Evolutionary conservation across 1,140 invertebrate species (phyloP).

Genomic region (Lepidotrigona ventralis): DNA sequence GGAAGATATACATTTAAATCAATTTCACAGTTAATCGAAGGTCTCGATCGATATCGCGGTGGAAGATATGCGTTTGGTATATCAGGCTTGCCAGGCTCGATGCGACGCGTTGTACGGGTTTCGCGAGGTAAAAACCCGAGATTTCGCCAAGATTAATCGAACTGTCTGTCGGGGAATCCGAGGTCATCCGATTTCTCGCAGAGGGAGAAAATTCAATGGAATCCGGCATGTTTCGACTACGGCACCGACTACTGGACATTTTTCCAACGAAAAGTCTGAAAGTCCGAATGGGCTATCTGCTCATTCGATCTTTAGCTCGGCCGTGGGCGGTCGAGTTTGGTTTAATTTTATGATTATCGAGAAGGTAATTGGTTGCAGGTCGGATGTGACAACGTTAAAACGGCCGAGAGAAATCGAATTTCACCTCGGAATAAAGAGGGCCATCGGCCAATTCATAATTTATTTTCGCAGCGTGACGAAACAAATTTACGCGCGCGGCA

Average conservation of each 20-base stretch:
- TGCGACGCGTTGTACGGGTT: background rate
- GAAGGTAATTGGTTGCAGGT: slow-evolving; percentile 32
- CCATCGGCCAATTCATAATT: slow-evolving; percentile 46
- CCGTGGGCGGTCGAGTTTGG: slow-evolving; percentile 26
- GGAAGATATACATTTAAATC: slow-evolving; percentile 29
- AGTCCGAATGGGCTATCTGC: slow-evolving; percentile 14
- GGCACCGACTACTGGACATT: too few species aligned
- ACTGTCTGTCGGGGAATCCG: background rate
- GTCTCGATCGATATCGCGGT: background rate
- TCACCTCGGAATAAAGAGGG: slow-evolving; percentile 12
- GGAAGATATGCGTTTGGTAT: background rate
- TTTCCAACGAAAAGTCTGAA: background rate
- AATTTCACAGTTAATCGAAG: slow-evolving; percentile 28
- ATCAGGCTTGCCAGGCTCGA: background rate
- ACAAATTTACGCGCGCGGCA: slow-evolving; percentile 19
- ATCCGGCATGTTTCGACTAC: background rate
- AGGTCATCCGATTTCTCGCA: background rate
- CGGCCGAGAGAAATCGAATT: slow-evolving; percentile 52
- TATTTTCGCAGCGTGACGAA: slow-evolving; percentile 41
- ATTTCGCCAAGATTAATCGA: background rate
- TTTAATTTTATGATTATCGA: slow-evolving; percentile 49
- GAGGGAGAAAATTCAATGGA: background rate
- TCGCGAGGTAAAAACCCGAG: too few species aligned
- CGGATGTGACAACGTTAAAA: slow-evolving; percentile 39
- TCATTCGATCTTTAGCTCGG: slow-evolving; percentile 7